phyloP scores from a whole-genome alignment of 2,888 invertebrate species.

The Neuroscelio doddi region DNA sequence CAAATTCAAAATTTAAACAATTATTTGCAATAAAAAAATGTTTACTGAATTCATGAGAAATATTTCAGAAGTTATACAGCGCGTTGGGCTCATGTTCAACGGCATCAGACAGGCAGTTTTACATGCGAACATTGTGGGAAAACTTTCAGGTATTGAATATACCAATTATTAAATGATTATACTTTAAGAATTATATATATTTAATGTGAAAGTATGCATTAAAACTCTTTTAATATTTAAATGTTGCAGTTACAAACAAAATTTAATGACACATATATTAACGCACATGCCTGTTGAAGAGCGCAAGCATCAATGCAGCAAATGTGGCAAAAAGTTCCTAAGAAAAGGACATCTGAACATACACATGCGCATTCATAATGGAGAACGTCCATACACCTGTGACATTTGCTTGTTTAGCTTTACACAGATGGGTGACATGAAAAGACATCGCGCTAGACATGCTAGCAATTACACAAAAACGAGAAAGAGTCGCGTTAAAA shows the following conservation, averaged over 20 bases:
- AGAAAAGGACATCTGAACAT: conserved; percentile 53
- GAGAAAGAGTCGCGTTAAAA: conserved; percentile 24
- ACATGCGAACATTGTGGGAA: conserved; percentile 54
- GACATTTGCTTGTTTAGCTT: conserved; percentile 56
- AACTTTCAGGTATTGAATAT: conserved; percentile 46
- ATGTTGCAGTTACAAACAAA: conserved; percentile 50
- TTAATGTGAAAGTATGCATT: no score
- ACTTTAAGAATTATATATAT: no score
- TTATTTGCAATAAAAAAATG: conserved; percentile 4
- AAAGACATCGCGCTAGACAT: conserved; percentile 51
- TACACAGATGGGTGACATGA: conserved; percentile 57
- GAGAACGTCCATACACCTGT: conserved; percentile 55
- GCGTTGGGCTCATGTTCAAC: conserved; percentile 51
- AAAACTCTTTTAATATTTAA: neutral
- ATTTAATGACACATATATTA: conserved; percentile 51
- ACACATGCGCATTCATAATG: conserved; percentile 56
- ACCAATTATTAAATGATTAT: no score
- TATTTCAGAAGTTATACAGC: conserved; percentile 50
- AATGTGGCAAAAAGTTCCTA: conserved; percentile 52
- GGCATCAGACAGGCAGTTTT: conserved; percentile 50
- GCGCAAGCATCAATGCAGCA: conserved; percentile 52
- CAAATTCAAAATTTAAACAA: conserved; percentile 3
- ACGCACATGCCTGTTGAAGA: conserved; percentile 52
- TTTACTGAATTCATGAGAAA: conserved; percentile 6
- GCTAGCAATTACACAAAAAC: conserved; percentile 29